phyloP scores from a whole-genome alignment of 2,797 vertebrate species.

The Rhincodon typus region DNA sequence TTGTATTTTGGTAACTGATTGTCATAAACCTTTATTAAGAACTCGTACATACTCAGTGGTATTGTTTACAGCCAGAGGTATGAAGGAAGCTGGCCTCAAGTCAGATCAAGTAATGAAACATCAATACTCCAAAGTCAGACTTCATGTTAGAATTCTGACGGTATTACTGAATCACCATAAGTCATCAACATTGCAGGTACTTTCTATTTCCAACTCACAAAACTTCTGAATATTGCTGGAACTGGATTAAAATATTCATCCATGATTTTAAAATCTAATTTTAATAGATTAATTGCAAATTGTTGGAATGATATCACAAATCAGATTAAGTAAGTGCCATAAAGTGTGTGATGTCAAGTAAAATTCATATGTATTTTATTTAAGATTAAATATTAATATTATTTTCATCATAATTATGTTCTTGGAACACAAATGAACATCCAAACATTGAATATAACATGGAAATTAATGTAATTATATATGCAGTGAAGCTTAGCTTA shows the following conservation, averaged over 20 bases:
- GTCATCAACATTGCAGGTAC: neutral
- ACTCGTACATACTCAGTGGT: neutral
- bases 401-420: neutral
- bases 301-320: neutral
- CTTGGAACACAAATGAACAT: neutral
- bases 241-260: neutral
- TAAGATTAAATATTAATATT: neutral
- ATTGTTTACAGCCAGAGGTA: neutral
- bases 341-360: neutral
- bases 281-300: neutral
- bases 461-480: slow-evolving; percentile 11
- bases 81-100: neutral
- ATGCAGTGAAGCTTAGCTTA: neutral
- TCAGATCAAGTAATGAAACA: neutral
- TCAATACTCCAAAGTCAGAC: neutral
- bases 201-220: neutral
- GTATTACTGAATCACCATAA: neutral
- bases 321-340: neutral
- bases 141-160: neutral
- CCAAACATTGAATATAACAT: neutral
- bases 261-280: neutral
- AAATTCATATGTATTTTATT: neutral
- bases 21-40: neutral
- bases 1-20: neutral
- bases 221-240: neutral